Evolutionary conservation across 2,797 vertebrate genomes (phyloP).

Genomic region (Austrolebias charrua): DNA sequence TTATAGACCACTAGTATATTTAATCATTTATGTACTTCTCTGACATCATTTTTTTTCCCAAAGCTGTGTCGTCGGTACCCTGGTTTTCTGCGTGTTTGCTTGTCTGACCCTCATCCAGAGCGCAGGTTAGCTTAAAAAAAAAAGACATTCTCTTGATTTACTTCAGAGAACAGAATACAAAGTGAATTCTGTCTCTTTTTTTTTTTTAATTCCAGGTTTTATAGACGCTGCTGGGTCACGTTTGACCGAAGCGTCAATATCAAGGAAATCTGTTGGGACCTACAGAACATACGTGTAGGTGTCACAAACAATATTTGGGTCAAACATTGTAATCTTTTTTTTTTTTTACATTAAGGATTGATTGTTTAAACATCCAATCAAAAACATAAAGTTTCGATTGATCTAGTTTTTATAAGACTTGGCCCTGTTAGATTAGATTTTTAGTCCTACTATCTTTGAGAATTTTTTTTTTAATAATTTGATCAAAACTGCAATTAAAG

Average conservation of each 20-base stretch:
- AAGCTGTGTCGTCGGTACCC: slow-evolving; percentile 90
- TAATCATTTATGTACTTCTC: background rate
- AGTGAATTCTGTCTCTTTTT: background rate
- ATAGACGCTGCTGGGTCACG: slow-evolving; percentile 91
- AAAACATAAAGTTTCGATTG: too few relatives aligned
- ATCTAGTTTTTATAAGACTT: too few relatives aligned
- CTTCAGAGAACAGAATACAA: too few relatives aligned
- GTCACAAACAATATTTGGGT: background rate
- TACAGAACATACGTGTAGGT: slow-evolving; percentile 92
- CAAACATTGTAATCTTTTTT: background rate
- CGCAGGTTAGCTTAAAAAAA: slow-evolving; percentile 79
- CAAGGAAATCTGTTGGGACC: slow-evolving; percentile 94
- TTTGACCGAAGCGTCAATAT: slow-evolving; percentile 92
- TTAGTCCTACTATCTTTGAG: too few relatives aligned
- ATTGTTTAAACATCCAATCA: too few relatives aligned
- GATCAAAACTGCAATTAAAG: background rate
- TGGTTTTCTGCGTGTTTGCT: slow-evolving; percentile 90
- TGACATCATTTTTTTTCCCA: background rate
- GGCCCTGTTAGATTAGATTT: too few relatives aligned
- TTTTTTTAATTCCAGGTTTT: too few relatives aligned
- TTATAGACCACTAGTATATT: too few relatives aligned
- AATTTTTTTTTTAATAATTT: too few relatives aligned
- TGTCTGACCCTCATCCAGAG: slow-evolving; percentile 92
- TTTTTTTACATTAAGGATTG: too few relatives aligned
- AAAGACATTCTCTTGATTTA: background rate